These are phyloP conservation scores for Limnephilus marmoratus DNA, from an alignment of 2,888 invertebrate genomes.

Conservation along the genomic window DNA sequence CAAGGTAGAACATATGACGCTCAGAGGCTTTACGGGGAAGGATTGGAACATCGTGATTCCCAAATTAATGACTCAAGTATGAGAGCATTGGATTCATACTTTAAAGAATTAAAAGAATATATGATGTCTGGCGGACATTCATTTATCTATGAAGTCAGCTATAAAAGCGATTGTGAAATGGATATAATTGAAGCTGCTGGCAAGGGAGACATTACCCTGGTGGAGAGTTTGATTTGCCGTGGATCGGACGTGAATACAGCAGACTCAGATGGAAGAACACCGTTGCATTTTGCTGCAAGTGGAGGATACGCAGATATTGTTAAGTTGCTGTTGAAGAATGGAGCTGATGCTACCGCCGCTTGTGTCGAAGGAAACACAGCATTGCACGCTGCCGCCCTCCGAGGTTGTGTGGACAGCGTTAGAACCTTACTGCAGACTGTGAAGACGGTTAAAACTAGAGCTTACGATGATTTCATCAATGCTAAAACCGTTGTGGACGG, in stretches of 20 bases:
- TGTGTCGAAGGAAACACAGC: neutral
- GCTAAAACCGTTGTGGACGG: slow-evolving; percentile 2
- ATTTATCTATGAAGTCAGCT: neutral
- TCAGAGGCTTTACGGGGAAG: neutral
- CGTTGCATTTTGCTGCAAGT: slow-evolving; percentile 24
- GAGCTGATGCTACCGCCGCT: neutral
- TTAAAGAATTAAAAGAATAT: neutral
- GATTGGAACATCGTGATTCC: neutral
- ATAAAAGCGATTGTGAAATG: neutral
- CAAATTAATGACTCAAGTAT: neutral
- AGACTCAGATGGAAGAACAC: slow-evolving; percentile 1
- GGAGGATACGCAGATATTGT: neutral
- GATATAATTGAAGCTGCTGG: neutral
- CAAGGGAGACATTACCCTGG: neutral
- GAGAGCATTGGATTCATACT: neutral
- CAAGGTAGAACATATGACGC: neutral
- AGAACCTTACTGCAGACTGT: neutral
- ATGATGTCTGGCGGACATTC: neutral
- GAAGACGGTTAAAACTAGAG: neutral
- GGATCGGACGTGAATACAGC: neutral
- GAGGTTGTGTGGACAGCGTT: neutral
- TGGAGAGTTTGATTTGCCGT: neutral
- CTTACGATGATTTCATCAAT: neutral
- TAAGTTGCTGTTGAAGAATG: neutral
- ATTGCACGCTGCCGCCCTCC: neutral